Base-by-base conservation (phyloP, 2,797 vertebrate genomes). In the Holocentrus rufus region DNA sequence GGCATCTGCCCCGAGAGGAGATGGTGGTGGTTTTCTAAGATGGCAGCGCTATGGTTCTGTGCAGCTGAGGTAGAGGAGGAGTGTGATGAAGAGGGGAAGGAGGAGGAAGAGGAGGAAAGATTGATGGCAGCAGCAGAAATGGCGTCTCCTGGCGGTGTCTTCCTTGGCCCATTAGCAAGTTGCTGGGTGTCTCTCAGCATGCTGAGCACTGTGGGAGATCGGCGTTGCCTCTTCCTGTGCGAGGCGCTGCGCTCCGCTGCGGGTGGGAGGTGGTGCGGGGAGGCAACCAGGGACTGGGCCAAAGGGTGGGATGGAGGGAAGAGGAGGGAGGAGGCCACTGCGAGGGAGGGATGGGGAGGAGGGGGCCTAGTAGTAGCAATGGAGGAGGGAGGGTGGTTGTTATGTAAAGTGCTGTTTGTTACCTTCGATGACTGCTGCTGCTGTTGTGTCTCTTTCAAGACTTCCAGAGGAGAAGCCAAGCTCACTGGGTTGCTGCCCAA, bases 371-470 rank as follows among this genome's bases (percentile, higher is more conserved):
- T 63, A 81, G 90, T 85, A 88, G 90, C 66, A 10, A 77, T 85
- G 74, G 84, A 71, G 83, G 92, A 77, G 62, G 78, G 84, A 85
- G 92, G 90, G 76, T 89, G 89, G 91, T 87, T 94, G 90, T 91
- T 94, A 82, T 94, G 94, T 96, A 97, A 97, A 97, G 96, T 97
- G 96, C 96, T 96, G 88, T 94, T 94, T 90, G 90, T 94, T 95
- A 94, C 93, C 93, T 95, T 94, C 79, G 91, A 90, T 57, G 85
- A 77, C 79, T 85, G 86, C 63, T 90, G 89, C 77, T 91, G 91
- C 65, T 92, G 91, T 65, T 92, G 90, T 53, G 85, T 65, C 72
- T 94, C 93, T 86, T 93, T 93, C 81, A 88, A 71, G 72, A 75
- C 75, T 75, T 87, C 90, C 79, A 86, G 69, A 65, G 89, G 85